Evolutionary conservation across 2,113 vertebrate genomes (phyloP), one percentile per base, ranked within the genome.

Genomic region (Oenanthe melanoleuca): DNA sequence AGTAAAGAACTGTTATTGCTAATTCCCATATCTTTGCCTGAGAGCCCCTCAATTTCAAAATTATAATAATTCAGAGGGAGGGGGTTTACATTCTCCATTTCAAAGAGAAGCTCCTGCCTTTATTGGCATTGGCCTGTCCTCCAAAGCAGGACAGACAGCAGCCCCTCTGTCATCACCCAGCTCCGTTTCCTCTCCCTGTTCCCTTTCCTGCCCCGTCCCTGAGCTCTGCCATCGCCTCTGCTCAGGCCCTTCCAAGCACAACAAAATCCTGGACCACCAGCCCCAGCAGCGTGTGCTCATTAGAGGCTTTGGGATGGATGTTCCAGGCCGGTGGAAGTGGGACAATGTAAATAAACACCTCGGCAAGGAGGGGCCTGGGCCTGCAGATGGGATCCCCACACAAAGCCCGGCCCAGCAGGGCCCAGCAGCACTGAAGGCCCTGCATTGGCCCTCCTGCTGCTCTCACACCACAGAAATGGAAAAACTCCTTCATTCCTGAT

Each of bases 261-360:
- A 95, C 55, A 94, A 94, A 70, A 29, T 11, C 61, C 84, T 85
- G 2, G 29, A 92, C 93, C 92, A 93, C 74, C 92, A 92, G 79
- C 71, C 79, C 92, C 89, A 78, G 34, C 80, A 94, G 82, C 56
- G 84, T 95, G 55, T 63, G 75, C 88, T 88, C 83, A 89, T 96
- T 63, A 90, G 83, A 86, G 88, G 89, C 47, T 90, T 93, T 44
- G 7, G 79, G 78, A 44, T 57, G 67, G 88, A 86, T 70, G 91
- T 86, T 95, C 92, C 92, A 93, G 91, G 53, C 33, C 7, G 12
- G 79, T 94, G 96, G 96, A 88, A 92, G 59, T 2, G 29, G 64
- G 92, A 95, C 96, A 97, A 95, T 55, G 91, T 84, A 93, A 96
- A 95, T 84, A 93, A 96, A 95, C 71, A 73, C 38, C 86, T 86